Base-by-base conservation (phyloP, 2,113 vertebrate species). In the Pao palembangensis region DNA sequence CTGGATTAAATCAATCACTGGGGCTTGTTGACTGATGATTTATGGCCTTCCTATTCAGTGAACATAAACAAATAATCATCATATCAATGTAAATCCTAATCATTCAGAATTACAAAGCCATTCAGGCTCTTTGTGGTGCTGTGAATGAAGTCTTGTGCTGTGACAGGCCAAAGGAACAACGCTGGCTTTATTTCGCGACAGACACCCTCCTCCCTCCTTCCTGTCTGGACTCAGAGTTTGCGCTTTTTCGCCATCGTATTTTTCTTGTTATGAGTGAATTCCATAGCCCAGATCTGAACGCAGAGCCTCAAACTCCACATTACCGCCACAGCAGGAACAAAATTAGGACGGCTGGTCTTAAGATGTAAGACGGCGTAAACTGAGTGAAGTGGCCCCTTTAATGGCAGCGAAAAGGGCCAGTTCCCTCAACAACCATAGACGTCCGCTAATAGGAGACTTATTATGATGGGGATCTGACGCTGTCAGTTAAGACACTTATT, bases 61-160 rank as follows among this genome's bases (percentile, higher is more conserved):
- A 53, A 47, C 64, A 51, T 76, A 69, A 83, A 83, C 84, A 88
- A 87, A 85, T 71, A 68, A 76, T 80, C 66, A 83, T 85, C 78
- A 80, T 88, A 87, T 84, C 81, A 78, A 88, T 84, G 70, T 87
- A 82, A 89, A 91, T 88, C 85, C 83, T 67, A 81, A 78, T 84
- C 64, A 90, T 90, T 89, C 88, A 89, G 70, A 71, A 67, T 67
- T 15, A 44, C 19, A 17, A 60, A 42, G 62, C 59, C 75, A 69
- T 78, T 79, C 61, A 69, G 49, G 38, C 44, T 60, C 66, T 68
- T 62, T 61, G 60, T 21, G 18, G 57, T 61, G 69, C 70, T 73
- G 48, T 90, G 78, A 81, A 88, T 78, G 55, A 78, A 12, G 50
- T 43, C 49, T 48, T 55, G 60, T 14, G 25, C 42, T 58, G 71